These are phyloP conservation scores for Alectura lathami DNA, from an alignment of 2,113 vertebrate genomes.

Conservation along the genomic window DNA sequence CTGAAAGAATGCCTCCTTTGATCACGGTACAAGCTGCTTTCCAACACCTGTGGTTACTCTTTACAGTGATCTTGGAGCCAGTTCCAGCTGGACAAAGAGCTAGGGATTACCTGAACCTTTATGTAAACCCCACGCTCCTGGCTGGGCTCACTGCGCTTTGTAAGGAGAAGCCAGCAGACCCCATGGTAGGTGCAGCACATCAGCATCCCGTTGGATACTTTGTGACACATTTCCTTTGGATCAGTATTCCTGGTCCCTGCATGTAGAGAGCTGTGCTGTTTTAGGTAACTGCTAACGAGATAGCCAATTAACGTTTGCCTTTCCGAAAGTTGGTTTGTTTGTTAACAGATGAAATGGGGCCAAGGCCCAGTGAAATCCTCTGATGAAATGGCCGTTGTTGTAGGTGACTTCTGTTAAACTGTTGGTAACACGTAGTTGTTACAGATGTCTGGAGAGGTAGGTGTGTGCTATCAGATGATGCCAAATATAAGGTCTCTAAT, in stretches of 20 bases:
- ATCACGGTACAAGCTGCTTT: not conserved
- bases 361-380: not conserved
- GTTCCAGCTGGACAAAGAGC: slow-evolving; percentile 80
- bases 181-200: slow-evolving; percentile 79
- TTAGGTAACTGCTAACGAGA: not conserved
- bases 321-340: not conserved
- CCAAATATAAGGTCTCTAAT: not conserved
- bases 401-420: not conserved
- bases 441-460: not conserved
- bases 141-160: slow-evolving; percentile 90
- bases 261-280: not conserved
- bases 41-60: not conserved
- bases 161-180: slow-evolving; percentile 88
- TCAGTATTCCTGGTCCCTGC: not conserved
- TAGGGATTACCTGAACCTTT: slow-evolving; percentile 85
- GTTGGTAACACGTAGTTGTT: not conserved
- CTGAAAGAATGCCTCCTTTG: not conserved
- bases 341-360: not conserved
- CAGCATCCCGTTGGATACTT: not conserved
- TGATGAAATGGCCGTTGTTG: not conserved
- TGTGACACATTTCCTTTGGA: not conserved
- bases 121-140: slow-evolving; percentile 86
- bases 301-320: not conserved
- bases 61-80: slow-evolving; percentile 85
- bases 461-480: not conserved